Evolutionary conservation across 2,797 vertebrate species (phyloP), one percentile per base, ranked within the genome.

Genomic region (Alosa sapidissima): DNA sequence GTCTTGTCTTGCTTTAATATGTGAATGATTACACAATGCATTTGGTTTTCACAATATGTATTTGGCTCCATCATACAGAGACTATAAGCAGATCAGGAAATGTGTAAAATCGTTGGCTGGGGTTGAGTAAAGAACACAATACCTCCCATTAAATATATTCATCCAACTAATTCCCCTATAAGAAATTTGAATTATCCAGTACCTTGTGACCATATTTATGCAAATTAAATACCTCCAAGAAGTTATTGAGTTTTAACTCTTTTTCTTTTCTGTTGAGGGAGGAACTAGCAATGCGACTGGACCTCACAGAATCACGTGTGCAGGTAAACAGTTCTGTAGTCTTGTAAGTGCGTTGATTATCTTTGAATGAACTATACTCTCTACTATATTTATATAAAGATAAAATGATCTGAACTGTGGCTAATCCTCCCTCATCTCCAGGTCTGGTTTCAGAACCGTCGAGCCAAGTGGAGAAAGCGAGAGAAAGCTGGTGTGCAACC

Each of bases 371-470:
- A 28, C 28, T 28, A 28, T 28, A 28, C 28, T 54, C 2, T 41
- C 4, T 41, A 4, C 41, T 41, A 4, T 41, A 41, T 4, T 2
- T 41, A 41, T 2, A 41, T 41, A 41, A 41, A 41, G 94, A 95
- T 93, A 90, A 54, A 75, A 95, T 94, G 94, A 95, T 95, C 60
- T 82, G 41, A 84, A 45, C 13, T 65, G 24, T 75, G 5, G 24
- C 78, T 6, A 45, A 75, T 41, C 33, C 11, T 54, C 60, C 81
- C n/a, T 88, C 8, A 49, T 28, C 13, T 62, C 11, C 58, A 97
- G 96, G 96, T 97, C 85, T 97, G 96, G 96, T 97, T 97, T 92
- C 96, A 97, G 93, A 97, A 97, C 93, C 95, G 96, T 83, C 94
- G 96, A 91, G 96, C 96, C 86, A 97, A 97, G 91, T 97, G 96